Evolutionary conservation across 2,113 vertebrate genomes (phyloP).

Genomic region (Trochalopteron elliotii): DNA sequence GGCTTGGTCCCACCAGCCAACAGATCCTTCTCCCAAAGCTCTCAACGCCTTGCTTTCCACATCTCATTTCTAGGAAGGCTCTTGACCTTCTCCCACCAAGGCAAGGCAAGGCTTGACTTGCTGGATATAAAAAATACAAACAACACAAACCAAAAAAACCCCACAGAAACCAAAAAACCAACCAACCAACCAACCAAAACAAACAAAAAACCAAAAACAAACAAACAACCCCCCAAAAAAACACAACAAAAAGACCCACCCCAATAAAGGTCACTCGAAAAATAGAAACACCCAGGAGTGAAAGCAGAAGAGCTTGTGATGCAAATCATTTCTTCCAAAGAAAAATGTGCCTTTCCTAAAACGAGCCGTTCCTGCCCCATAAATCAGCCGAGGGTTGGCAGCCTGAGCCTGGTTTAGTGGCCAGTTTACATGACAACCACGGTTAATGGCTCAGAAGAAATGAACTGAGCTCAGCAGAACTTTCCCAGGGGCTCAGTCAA

Average conservation of each 20-base stretch:
- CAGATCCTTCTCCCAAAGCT: too few relatives aligned
- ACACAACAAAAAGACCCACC: too few relatives aligned
- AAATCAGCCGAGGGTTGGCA: slow-evolving; percentile 29
- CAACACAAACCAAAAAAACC: too few relatives aligned
- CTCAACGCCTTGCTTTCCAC: too few relatives aligned
- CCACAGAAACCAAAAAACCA: too few relatives aligned
- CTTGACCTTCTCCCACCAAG: neutral
- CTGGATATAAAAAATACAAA: neutral
- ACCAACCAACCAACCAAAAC: too few relatives aligned
- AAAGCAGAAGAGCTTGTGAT: neutral
- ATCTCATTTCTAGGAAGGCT: too few relatives aligned
- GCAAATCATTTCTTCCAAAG: slow-evolving; percentile 9
- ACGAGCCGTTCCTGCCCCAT: neutral
- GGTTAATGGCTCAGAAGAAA: slow-evolving; percentile 31
- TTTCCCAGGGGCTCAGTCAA: slow-evolving; percentile 4
- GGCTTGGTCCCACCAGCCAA: too few relatives aligned
- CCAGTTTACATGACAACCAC: neutral
- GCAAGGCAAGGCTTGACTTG: neutral
- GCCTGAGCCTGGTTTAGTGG: slow-evolving; percentile 35
- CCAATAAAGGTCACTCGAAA: neutral
- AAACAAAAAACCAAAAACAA: too few relatives aligned
- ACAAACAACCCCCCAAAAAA: too few relatives aligned
- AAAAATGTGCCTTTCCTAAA: neutral
- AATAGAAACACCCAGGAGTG: neutral
- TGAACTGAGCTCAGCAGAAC: slow-evolving; percentile 6